These are phyloP conservation scores for Hirtodrosophila trivittata DNA, from an alignment of 2,888 invertebrate species.

Conservation along the genomic window DNA sequence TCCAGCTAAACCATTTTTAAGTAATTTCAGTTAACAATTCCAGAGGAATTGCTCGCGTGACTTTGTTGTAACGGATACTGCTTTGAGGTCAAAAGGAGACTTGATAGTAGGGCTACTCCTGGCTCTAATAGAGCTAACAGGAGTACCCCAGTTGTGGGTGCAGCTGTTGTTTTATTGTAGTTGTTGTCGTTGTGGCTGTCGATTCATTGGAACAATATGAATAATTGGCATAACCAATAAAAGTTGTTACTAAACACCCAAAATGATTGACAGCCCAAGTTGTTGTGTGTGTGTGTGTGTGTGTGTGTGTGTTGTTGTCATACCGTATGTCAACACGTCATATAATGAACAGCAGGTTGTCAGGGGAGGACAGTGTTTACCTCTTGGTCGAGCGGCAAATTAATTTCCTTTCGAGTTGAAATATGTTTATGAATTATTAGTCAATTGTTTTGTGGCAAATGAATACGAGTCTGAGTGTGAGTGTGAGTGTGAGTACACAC, in stretches of 20 bases:
- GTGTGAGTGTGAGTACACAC: conserved; percentile 43
- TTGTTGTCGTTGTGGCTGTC: conserved; percentile 19
- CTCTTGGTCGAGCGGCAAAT: conserved; percentile 57
- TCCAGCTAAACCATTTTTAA: conserved; percentile 20
- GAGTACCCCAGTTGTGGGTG: background rate
- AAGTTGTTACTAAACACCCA: conserved; percentile 60
- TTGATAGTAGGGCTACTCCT: conserved; percentile 7
- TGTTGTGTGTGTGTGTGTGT: too few species aligned
- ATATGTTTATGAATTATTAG: conserved; percentile 80
- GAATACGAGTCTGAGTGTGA: background rate
- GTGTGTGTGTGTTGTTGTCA: conserved; percentile 68
- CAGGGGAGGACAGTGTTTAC: conserved; percentile 25
- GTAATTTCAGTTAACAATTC: conserved; percentile 12
- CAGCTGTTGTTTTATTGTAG: conserved; percentile 58
- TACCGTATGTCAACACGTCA: conserved; percentile 74
- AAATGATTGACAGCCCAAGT: conserved; percentile 66
- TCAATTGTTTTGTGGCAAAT: conserved; percentile 53
- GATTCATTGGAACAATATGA: conserved; percentile 74
- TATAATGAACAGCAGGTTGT: conserved; percentile 58
- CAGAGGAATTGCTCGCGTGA: conserved; percentile 46
- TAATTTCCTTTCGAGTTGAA: conserved; percentile 68
- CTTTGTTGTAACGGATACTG: conserved; percentile 41
- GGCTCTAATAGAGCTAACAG: background rate
- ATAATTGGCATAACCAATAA: conserved; percentile 72
- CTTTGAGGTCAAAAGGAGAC: conserved; percentile 2